Conservation (phyloP, 2,888 invertebrate genomes). For the Drosophila flavopinicola region DNA sequence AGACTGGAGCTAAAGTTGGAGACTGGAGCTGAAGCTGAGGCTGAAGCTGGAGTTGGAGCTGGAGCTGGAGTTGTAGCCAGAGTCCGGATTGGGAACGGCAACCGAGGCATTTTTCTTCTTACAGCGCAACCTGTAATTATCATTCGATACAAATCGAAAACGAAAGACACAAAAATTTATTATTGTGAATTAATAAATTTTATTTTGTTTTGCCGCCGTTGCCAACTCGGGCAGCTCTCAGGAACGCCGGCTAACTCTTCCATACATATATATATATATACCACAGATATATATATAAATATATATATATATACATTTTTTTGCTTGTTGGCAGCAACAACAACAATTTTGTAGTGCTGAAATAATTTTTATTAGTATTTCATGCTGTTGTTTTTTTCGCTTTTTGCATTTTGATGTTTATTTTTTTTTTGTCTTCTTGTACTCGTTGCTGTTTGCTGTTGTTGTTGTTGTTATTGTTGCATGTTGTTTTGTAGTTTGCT, state of each 20-base stretch:
- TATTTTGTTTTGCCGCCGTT: conserved; percentile 59
- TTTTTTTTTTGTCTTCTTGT: too few species aligned
- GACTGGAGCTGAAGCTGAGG: not conserved
- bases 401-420: conserved; percentile 34
- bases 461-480: conserved; percentile 28
- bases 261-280: conserved; percentile 33
- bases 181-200: conserved; percentile 84
- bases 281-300: not conserved
- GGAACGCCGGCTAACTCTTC: conserved; percentile 28
- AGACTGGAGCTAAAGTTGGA: not conserved
- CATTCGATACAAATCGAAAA: conserved; percentile 84
- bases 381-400: conserved; percentile 29
- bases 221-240: conserved; percentile 27
- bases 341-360: conserved; percentile 47
- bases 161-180: conserved; percentile 84
- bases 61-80: not conserved
- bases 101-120: conserved; percentile 72
- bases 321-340: conserved; percentile 38
- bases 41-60: conserved; percentile 4
- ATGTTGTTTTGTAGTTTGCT: conserved; percentile 55
- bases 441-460: conserved; percentile 18
- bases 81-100: conserved; percentile 43
- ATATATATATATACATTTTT: conserved; percentile 4
- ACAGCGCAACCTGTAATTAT: conserved; percentile 83
- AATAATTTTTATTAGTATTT: conserved; percentile 61